phyloP scores from a whole-genome alignment of 2,888 invertebrate genomes.

The Aleiodes leptofemur region DNA sequence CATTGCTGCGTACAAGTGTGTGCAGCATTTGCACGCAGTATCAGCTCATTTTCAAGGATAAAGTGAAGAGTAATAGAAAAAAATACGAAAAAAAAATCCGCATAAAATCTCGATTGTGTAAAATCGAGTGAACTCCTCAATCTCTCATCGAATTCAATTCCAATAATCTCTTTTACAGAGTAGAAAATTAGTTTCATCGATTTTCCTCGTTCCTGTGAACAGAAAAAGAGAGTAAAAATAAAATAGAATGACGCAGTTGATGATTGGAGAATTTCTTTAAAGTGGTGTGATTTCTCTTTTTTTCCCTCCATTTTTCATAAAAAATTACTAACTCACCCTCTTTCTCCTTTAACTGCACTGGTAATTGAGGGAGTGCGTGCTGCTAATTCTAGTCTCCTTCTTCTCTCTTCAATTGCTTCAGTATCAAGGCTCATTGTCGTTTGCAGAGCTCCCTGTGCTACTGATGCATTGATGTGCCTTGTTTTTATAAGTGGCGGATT shows the following conservation, averaged over 20 bases:
- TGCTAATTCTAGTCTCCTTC: slow-evolving; percentile 68
- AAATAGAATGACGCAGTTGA: not conserved
- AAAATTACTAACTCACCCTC: slow-evolving; percentile 61
- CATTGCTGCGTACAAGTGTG: slow-evolving; percentile 39
- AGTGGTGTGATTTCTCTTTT: no score
- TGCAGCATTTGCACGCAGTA: slow-evolving; percentile 42
- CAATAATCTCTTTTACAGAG: slow-evolving; percentile 21
- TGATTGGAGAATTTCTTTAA: not conserved
- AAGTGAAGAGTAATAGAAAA: no score
- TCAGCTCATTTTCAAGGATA: slow-evolving; percentile 24
- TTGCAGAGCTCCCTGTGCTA: slow-evolving; percentile 63
- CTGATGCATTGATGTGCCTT: slow-evolving; percentile 82
- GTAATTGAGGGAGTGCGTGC: slow-evolving; percentile 68
- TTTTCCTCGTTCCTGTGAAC: slow-evolving; percentile 62
- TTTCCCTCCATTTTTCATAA: not conserved
- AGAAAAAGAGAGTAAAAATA: slow-evolving; percentile 10
- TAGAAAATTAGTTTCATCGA: slow-evolving; percentile 51
- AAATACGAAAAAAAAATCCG: not conserved
- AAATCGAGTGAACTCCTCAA: not conserved
- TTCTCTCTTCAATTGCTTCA: slow-evolving; percentile 71
- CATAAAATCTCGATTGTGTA: not conserved
- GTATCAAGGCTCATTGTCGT: slow-evolving; percentile 69
- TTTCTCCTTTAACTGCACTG: slow-evolving; percentile 71
- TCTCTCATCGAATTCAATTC: slow-evolving; percentile 20
- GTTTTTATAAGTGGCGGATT: slow-evolving; percentile 90